Conservation (phyloP, 1,140 invertebrate genomes). For the Leptopilina boulardi region DNA sequence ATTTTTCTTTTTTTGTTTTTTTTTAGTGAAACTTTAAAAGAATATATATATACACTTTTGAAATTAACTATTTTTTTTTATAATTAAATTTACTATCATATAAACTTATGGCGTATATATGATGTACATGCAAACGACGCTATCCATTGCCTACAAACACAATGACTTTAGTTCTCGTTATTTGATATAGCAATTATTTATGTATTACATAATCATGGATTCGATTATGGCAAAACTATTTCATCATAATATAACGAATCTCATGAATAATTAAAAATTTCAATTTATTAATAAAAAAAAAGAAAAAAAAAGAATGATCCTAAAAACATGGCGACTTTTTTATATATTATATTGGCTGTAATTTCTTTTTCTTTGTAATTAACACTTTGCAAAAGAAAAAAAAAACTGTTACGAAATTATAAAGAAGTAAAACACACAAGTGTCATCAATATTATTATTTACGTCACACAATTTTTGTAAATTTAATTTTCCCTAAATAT, state of each 20-base stretch:
- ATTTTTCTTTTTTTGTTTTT: too few relatives aligned
- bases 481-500: neutral
- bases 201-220: constrained; percentile 23
- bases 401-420: neutral
- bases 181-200: constrained; percentile 4
- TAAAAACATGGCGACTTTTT: constrained; percentile 1
- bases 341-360: neutral
- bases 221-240: neutral
- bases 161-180: neutral
- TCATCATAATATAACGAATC: neutral
- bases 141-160: constrained; percentile 1
- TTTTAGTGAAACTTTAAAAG: too few relatives aligned
- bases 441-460: constrained; percentile 6
- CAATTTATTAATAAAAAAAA: neutral
- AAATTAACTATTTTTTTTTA: neutral
- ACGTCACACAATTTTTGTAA: constrained; percentile 3
- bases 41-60: too few relatives aligned
- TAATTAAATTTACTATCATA: neutral
- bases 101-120: constrained; percentile 4
- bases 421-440: neutral
- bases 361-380: neutral
- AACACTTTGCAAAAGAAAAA: neutral
- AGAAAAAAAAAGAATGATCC: neutral
- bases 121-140: constrained; percentile 12
- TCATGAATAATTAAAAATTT: neutral